These are phyloP conservation scores for Paramormyrops hopkinsi DNA, from an alignment of 2,797 vertebrate genomes.

Conservation along the genomic window DNA sequence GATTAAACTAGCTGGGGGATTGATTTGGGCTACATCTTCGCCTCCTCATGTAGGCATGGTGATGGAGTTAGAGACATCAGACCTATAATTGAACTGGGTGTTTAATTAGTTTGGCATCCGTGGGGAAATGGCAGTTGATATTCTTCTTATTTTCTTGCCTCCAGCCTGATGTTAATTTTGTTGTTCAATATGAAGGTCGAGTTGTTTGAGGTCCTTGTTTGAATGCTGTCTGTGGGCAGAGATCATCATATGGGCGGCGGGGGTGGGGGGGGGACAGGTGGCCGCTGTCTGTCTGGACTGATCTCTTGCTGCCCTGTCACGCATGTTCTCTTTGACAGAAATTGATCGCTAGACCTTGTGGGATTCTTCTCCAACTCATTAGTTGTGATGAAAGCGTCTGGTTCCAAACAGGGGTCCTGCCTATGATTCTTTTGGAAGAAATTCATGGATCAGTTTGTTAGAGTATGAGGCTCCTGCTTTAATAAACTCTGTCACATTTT, in stretches of 20 bases:
- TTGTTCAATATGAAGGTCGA: neutral
- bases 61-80: neutral
- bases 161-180: neutral
- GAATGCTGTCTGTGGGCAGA: neutral
- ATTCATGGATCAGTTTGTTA: neutral
- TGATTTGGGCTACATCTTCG: neutral
- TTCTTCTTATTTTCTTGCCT: neutral
- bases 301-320: neutral
- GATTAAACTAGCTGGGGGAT: conserved; percentile 34
- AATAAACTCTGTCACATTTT: neutral
- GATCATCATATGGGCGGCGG: neutral
- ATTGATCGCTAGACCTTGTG: neutral
- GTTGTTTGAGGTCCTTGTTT: neutral
- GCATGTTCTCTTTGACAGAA: neutral
- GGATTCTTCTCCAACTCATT: neutral
- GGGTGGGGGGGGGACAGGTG: neutral
- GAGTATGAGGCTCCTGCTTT: neutral
- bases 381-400: neutral
- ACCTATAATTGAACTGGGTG: conserved; percentile 2
- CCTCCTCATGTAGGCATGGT: conserved; percentile 20
- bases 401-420: neutral
- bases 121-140: neutral
- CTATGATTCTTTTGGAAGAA: neutral
- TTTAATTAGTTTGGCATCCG: neutral
- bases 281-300: neutral